Evolutionary conservation across 2,797 vertebrate species (phyloP).

Genomic region (Phataginus tetradactyla): DNA sequence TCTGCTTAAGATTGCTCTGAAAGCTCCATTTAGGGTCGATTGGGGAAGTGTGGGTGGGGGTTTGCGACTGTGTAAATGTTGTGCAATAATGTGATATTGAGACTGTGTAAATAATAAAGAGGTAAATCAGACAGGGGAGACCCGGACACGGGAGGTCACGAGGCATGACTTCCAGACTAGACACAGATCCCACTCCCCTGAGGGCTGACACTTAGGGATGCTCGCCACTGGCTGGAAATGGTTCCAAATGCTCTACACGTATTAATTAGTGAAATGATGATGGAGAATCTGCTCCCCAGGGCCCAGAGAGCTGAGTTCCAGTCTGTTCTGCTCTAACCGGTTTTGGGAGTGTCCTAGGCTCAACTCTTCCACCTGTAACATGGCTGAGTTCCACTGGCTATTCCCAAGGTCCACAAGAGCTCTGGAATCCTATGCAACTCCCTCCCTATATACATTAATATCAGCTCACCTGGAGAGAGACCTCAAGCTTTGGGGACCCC

Average conservation of each 20-base stretch:
- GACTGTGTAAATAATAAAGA: neutral
- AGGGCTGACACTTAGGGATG: too few species aligned
- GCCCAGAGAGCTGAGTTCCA: neutral
- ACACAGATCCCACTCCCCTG: too few species aligned
- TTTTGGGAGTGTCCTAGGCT: neutral
- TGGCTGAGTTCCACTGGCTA: neutral
- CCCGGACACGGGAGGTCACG: neutral
- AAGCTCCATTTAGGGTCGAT: neutral
- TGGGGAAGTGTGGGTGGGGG: neutral
- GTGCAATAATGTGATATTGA: too few species aligned
- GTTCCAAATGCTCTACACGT: neutral
- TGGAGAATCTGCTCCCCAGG: accelerated
- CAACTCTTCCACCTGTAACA: neutral
- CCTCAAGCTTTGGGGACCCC: neutral
- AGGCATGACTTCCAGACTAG: too few species aligned
- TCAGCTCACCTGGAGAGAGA: neutral
- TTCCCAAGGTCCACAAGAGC: neutral
- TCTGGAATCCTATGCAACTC: neutral
- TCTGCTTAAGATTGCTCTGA: neutral
- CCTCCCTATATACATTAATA: neutral
- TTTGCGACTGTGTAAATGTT: too few species aligned
- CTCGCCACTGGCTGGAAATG: accelerated
- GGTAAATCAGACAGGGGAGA: neutral
- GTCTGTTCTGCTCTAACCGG: neutral
- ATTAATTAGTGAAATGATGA: too few species aligned